Conservation (phyloP, 64 coral and sea anemone genomes). For the Stylophora pistillata region DNA sequence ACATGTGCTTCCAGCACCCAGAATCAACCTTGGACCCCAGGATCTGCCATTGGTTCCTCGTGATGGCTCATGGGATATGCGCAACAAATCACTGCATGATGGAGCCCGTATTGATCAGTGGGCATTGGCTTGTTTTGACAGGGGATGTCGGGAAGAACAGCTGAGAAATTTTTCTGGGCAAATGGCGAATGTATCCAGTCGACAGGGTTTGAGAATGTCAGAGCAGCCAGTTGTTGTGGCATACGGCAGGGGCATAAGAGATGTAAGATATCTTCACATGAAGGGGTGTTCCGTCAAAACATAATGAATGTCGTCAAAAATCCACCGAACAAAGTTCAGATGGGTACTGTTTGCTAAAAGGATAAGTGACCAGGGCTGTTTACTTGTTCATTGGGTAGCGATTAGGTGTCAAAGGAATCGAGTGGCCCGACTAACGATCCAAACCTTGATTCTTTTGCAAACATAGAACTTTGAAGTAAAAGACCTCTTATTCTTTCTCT, state of each 20-base stretch:
- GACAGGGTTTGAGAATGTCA: conserved; percentile 57
- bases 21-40: conserved; percentile 53
- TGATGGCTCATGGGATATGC: conserved; percentile 94
- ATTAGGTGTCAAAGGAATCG: too few species aligned
- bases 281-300: too few species aligned
- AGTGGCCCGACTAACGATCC: too few species aligned
- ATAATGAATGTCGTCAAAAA: too few species aligned
- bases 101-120: conserved; percentile 48
- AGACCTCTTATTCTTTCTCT: too few species aligned
- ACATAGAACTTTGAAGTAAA: too few species aligned
- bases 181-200: background rate
- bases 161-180: conserved; percentile 23
- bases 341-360: too few species aligned
- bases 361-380: too few species aligned
- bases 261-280: conserved; percentile 1
- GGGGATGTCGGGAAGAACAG: conserved; percentile 28
- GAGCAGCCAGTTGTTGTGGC: background rate
- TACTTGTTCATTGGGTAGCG: too few species aligned
- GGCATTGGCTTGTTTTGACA: conserved; percentile 59
- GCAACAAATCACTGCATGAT: conserved; percentile 30
- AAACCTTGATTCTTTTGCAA: too few species aligned
- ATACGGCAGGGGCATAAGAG: background rate
- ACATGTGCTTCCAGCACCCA: conserved; percentile 64
- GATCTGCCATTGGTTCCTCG: conserved; percentile 31
- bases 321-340: too few species aligned